Evolutionary conservation across 2,888 invertebrate genomes (phyloP).

Genomic region (Apantesis nais): DNA sequence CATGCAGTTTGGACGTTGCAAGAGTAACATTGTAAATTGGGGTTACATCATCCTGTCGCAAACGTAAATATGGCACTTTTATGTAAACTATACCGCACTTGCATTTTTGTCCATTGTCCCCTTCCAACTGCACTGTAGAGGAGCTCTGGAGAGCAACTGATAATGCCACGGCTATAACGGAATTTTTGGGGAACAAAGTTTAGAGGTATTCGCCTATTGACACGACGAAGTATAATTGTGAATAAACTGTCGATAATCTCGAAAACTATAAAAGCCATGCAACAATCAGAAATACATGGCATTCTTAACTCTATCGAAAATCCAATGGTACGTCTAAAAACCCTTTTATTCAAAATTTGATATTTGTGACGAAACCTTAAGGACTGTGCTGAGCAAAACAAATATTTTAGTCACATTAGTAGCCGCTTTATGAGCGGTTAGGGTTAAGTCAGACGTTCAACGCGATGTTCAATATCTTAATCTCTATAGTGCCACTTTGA

Average conservation of each 20-base stretch:
- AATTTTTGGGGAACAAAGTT: too few species aligned
- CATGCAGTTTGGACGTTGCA: too few species aligned
- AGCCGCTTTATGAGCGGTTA: background rate
- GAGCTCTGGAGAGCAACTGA: too few species aligned
- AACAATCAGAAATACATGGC: background rate
- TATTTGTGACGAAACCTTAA: background rate
- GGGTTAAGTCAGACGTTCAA: background rate
- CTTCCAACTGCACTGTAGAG: too few species aligned
- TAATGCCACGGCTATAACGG: too few species aligned
- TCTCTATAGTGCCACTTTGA: background rate
- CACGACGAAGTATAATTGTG: too few species aligned
- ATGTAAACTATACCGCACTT: too few species aligned
- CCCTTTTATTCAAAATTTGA: background rate
- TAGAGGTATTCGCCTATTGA: too few species aligned
- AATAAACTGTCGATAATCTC: background rate
- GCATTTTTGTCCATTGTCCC: too few species aligned
- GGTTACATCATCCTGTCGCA: too few species aligned
- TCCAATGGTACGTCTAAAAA: background rate
- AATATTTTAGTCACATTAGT: background rate
- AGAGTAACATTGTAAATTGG: too few species aligned
- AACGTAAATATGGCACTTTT: too few species aligned
- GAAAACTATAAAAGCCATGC: background rate
- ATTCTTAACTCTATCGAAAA: background rate
- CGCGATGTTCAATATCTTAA: background rate
- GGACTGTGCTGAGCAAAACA: background rate